Evolutionary conservation across 2,888 invertebrate species (phyloP).

Genomic region (Drosophila tanythrix): DNA sequence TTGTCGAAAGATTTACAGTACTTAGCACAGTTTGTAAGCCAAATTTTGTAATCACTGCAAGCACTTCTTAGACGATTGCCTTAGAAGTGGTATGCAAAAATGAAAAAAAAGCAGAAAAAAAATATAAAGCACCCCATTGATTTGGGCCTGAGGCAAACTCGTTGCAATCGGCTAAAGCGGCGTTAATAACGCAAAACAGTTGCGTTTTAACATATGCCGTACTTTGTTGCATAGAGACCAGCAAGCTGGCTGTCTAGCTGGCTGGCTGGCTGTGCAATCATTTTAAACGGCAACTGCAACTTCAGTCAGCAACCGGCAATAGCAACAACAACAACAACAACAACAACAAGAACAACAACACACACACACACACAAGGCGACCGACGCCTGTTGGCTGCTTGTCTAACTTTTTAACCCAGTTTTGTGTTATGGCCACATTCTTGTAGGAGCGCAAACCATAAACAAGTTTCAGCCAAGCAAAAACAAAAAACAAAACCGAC

Average conservation of each 20-base stretch:
- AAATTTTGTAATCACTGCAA: constrained; percentile 33
- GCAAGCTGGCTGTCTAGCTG: constrained; percentile 26
- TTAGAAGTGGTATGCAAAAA: constrained; percentile 41
- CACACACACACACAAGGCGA: constrained; percentile 25
- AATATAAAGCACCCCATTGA: constrained; percentile 27
- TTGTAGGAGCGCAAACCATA: constrained; percentile 75
- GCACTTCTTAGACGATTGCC: constrained; percentile 19
- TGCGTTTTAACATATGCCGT: constrained; percentile 54
- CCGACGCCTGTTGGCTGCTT: constrained; percentile 57
- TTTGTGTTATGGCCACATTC: constrained; percentile 71
- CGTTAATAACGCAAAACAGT: constrained; percentile 65
- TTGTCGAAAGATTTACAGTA: constrained; percentile 9
- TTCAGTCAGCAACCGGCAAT: constrained; percentile 48
- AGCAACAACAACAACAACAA: constrained; percentile 11
- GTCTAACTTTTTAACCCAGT: constrained; percentile 69
- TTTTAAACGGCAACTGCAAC: constrained; percentile 58
- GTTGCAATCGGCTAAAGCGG: constrained; percentile 52
- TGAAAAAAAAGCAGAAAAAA: constrained; percentile 14
- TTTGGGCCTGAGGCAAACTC: constrained; percentile 41
- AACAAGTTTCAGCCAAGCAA: constrained; percentile 71
- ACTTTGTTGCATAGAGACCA: constrained; percentile 25
- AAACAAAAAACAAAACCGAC: constrained; percentile 33
- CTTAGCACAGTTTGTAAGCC: constrained; percentile 18
- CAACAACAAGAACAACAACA: constrained; percentile 12
- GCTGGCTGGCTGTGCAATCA: constrained; percentile 49